phyloP scores from a whole-genome alignment of 2,888 invertebrate genomes.

The Drosophila rellima region DNA sequence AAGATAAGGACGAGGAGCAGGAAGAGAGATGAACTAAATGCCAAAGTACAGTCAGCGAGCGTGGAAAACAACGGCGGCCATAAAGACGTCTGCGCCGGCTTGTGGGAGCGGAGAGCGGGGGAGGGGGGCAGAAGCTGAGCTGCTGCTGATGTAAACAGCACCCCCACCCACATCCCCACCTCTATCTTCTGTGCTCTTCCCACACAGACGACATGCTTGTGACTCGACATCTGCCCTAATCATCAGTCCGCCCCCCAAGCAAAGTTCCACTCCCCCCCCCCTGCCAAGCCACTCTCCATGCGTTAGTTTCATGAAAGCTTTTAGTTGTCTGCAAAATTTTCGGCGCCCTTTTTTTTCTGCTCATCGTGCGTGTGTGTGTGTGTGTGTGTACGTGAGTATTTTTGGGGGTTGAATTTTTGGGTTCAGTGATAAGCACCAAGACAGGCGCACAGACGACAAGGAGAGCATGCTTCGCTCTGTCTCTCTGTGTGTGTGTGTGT shows the following conservation, averaged over 20 bases:
- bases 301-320: constrained; percentile 79
- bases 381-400: constrained; percentile 30
- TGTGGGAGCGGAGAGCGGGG: constrained; percentile 4
- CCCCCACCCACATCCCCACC: neutral
- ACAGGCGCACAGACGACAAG: constrained; percentile 73
- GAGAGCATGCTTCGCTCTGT: constrained; percentile 39
- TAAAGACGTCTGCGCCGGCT: constrained; percentile 78
- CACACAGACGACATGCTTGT: constrained; percentile 50
- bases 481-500: constrained; percentile 26
- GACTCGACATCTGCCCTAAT: constrained; percentile 76
- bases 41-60: constrained; percentile 78
- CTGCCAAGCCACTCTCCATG: constrained; percentile 5
- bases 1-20: constrained; percentile 20
- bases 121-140: constrained; percentile 13
- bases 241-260: constrained; percentile 46
- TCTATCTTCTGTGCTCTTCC: neutral
- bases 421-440: constrained; percentile 71
- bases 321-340: constrained; percentile 80
- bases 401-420: constrained; percentile 77
- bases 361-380: constrained; percentile 8
- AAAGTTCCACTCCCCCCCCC: neutral
- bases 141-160: constrained; percentile 37
- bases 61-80: constrained; percentile 76
- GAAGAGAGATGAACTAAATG: constrained; percentile 1
- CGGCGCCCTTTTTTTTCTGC: constrained; percentile 60